These are phyloP conservation scores for Polyommatus iphigenia DNA, from an alignment of 2,888 invertebrate genomes.

Conservation along the genomic window DNA sequence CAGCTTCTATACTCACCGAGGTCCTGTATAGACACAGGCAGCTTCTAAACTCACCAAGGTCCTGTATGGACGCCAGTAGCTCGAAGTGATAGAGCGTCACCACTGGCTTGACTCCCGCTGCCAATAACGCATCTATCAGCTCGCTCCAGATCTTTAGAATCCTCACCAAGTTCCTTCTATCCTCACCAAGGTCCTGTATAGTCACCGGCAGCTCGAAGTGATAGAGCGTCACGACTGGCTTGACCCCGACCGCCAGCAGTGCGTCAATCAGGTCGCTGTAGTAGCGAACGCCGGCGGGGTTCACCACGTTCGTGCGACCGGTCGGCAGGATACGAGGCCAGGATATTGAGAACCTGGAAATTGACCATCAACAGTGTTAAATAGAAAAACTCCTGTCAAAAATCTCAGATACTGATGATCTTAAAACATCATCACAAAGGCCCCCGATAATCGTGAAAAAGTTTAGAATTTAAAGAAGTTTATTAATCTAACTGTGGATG, in stretches of 20 bases:
- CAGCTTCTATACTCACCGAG: no score
- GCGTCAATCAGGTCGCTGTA: constrained; percentile 85
- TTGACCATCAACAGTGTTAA: not conserved
- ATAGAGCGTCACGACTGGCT: constrained; percentile 81
- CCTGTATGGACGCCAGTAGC: no score
- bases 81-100: constrained; percentile 78
- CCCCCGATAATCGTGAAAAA: no score
- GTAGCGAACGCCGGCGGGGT: constrained; percentile 83
- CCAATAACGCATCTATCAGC: constrained; percentile 82
- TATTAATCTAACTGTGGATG: no score
- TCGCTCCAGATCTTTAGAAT: constrained; percentile 55
- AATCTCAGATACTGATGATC: no score
- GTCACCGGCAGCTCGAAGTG: constrained; percentile 81
- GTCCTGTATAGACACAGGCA: no score
- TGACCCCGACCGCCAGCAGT: constrained; percentile 78
- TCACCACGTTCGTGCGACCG: constrained; percentile 80
- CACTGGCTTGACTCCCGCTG: constrained; percentile 80
- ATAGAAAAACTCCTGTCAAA: no score
- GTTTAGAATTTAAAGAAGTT: no score
- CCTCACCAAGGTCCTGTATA: constrained; percentile 44
- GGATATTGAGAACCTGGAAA: constrained; percentile 80
- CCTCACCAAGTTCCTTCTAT: not conserved
- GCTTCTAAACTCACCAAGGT: constrained; percentile 39
- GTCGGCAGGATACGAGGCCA: constrained; percentile 85
- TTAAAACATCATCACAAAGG: no score